These are phyloP conservation scores for Brachynemurus nebulosus DNA, from an alignment of 2,888 invertebrate species.

Conservation along the genomic window DNA sequence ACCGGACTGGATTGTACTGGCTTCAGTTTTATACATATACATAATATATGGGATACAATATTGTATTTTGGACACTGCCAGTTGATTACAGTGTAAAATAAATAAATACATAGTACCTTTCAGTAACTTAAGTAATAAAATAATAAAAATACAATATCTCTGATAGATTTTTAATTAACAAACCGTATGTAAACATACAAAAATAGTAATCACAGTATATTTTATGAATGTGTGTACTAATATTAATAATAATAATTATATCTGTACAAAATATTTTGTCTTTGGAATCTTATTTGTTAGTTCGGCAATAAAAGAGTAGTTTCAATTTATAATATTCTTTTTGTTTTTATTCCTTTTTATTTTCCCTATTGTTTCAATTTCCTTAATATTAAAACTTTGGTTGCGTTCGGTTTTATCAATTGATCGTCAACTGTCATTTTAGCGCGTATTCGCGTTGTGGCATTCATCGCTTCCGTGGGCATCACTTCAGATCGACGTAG, in stretches of 20 bases:
- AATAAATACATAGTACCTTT: slow-evolving; percentile 2
- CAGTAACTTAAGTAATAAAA: background rate
- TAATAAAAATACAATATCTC: background rate
- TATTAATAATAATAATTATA: slow-evolving; percentile 1
- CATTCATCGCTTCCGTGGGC: too few species aligned
- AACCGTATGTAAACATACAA: background rate
- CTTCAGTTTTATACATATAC: background rate
- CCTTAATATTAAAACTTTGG: too few species aligned
- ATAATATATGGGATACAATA: background rate
- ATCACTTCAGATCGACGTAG: too few species aligned
- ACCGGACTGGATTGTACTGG: too few species aligned
- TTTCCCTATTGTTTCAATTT: too few species aligned
- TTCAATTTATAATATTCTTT: slow-evolving; percentile 24
- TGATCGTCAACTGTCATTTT: too few species aligned
- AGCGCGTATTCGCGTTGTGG: too few species aligned
- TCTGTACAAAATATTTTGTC: slow-evolving; percentile 6
- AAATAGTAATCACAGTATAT: background rate
- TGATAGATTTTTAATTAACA: background rate
- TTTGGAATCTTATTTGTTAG: slow-evolving; percentile 2
- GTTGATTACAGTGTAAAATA: background rate
- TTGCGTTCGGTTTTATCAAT: too few species aligned
- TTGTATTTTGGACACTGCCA: background rate
- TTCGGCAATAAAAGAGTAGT: slow-evolving; percentile 34
- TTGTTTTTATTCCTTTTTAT: slow-evolving; percentile 4
- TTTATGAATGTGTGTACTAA: slow-evolving; percentile 1